Conservation (phyloP, 1,140 invertebrate genomes). For the Nasonia giraulti region DNA sequence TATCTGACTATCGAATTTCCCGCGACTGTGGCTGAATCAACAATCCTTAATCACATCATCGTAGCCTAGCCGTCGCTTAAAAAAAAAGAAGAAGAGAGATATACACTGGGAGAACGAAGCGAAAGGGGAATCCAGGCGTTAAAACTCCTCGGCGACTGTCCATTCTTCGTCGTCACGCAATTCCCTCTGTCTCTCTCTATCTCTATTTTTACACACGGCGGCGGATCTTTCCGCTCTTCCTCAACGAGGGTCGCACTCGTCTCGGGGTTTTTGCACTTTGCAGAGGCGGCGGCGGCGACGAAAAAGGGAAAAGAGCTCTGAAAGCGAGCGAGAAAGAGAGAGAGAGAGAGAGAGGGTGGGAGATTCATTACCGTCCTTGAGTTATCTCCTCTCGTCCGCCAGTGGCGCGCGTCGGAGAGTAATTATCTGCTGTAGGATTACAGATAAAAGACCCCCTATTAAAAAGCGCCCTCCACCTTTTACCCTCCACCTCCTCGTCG, state of each 20-base stretch:
- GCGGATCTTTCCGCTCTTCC: slow-evolving; percentile 21
- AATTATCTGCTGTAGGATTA: slow-evolving; percentile 68
- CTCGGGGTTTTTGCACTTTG: slow-evolving; percentile 56
- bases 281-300: slow-evolving; percentile 41
- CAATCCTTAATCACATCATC: slow-evolving; percentile 49
- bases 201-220: slow-evolving; percentile 37
- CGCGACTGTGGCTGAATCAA: slow-evolving; percentile 9
- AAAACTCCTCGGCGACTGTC: slow-evolving; percentile 35
- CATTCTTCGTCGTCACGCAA: slow-evolving; percentile 12
- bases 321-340: slow-evolving; percentile 54
- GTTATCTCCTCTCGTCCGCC: slow-evolving; percentile 62
- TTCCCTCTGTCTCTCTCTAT: neutral
- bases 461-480: slow-evolving; percentile 56
- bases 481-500: slow-evolving; percentile 35
- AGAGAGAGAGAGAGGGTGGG: slow-evolving; percentile 51
- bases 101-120: neutral
- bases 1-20: slow-evolving; percentile 18
- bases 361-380: slow-evolving; percentile 69
- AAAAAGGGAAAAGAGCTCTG: slow-evolving; percentile 47
- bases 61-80: slow-evolving; percentile 18
- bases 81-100: slow-evolving; percentile 2
- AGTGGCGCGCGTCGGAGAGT: slow-evolving; percentile 63
- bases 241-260: slow-evolving; percentile 9
- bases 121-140: slow-evolving; percentile 44
- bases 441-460: slow-evolving; percentile 68